Evolutionary conservation across 2,797 vertebrate species (phyloP), one percentile per base, ranked within the genome.

Genomic region (Cryptoprocta ferox): DNA sequence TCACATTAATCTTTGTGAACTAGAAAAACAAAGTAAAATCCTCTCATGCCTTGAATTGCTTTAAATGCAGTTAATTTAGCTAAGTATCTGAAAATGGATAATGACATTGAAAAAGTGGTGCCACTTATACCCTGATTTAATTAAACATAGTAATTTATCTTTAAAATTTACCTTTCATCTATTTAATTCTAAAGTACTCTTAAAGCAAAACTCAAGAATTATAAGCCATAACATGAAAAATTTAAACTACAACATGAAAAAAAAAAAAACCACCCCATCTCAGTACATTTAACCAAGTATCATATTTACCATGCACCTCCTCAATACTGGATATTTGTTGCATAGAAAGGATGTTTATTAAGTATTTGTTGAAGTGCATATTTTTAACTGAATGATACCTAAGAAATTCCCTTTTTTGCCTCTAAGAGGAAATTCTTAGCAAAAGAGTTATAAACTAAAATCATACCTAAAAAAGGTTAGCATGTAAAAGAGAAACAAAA

Each of bases 1-100:
- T 1, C 87, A 87, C 94, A 92, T 95, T 97, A 94, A 97, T 98
- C 91, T 97, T 96, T 76, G 53, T 35, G 0, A 97, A 96, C 89
- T 75, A 89, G 85, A 76, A 93, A 84, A 98, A 94, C 24, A 94
- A 96, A 91, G 30, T 39, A 56, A 96, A 93, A 37, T n/a, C 48
- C 63, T 93, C 80, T 95, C 95, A 30, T 65, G 85, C 53, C 83
- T 96, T 94, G 75, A 96, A 82, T n/a, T 80, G 75, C 63, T 95
- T 85, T 96, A 97, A 79, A 95, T 42, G 83, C 19, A 14, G 75
- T 96, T 92, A 50, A 73, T 70, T 96, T 97, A 79, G n/a, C 13
- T 84, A 79, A 93, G 45, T 83, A 84, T 42, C 35, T 24, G 70
- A 95, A 97, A 94, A 81, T 80, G 76, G 96, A 97, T 88, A 79